Base-by-base conservation (phyloP, 2,797 vertebrate genomes). In the Eurystomus glaucurus region DNA sequence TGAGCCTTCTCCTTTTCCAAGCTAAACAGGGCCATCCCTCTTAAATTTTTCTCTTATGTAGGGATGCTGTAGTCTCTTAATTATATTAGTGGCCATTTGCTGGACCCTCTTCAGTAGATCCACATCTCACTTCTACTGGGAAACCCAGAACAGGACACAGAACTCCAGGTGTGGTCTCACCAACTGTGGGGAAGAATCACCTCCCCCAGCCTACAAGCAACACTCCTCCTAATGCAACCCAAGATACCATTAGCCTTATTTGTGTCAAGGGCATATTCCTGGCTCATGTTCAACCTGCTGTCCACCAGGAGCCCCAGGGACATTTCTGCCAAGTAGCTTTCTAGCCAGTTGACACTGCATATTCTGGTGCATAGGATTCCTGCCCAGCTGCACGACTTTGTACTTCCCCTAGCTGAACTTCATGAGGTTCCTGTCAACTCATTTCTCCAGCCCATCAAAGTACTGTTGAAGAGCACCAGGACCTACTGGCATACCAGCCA, bases 151-250 rank as follows among this genome's bases (percentile, higher is more conserved):
- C 3, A 52, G 14, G 11, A 43, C 18, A 13, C 19, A 14, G 21
- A 31, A 17, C 7, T 50, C 8, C 35, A 72, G 18, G 0, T 45
- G 28, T 35, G 35, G 35, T 35, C 35, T 35, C 35, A 35, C 8
- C 35, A 35, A 8, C 35, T 35, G 35, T 35, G 35, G 10, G 22
- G 23, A 55, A 55, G 39, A 28, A 58, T 46, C 45, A 52, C 5
- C 3, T 19, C 37, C 13, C 0, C 10, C 19, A 19, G 0, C 13
- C 5, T 66, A 26, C 19, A 29, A 54, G 41, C 21, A 68, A 51
- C 9, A 18, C 7, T 66, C 4, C 64, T 64, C 22, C 28, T 35
- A 31, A 41, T 12, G 25, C 20, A 55, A 26, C 11, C 16, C 46
- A 45, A 14, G 6, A 19, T 16, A 26, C 5, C 8, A 29, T 14